Percentiles rank a stretch among this genome's conserved stretches.
These are phyloP conservation scores for Cygnus buccinator DNA, from an alignment of 2,113 vertebrate genomes.

Conservation along the genomic window DNA sequence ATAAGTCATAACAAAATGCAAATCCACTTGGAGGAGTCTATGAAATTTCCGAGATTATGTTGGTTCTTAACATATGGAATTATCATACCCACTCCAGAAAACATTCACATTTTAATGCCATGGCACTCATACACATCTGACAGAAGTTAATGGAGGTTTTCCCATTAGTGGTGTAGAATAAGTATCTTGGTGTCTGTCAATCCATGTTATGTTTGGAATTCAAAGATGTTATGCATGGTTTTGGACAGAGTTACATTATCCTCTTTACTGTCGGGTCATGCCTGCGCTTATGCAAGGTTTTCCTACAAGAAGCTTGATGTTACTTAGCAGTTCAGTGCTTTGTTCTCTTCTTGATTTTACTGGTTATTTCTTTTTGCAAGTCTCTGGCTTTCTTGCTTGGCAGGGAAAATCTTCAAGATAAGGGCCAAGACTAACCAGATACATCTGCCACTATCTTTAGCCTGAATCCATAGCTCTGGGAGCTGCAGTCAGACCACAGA, in stretches of 20 bases:
- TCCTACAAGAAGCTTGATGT: background rate
- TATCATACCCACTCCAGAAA: background rate
- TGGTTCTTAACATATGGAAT: background rate
- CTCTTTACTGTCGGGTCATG: background rate
- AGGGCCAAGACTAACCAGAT: background rate
- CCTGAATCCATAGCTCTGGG: background rate
- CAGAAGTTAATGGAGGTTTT: background rate
- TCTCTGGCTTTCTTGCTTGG: background rate
- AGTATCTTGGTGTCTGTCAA: background rate
- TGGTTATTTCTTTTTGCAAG: background rate
- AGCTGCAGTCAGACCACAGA: background rate
- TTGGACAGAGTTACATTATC: background rate
- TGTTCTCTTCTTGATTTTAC: background rate
- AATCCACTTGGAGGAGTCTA: background rate
- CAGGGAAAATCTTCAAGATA: background rate
- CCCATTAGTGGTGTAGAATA: background rate
- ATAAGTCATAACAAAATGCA: background rate
- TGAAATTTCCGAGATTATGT: background rate
- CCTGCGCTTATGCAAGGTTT: background rate
- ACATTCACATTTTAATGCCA: rapidly evolving
- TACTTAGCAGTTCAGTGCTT: background rate
- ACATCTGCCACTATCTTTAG: background rate
- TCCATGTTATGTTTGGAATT: background rate
- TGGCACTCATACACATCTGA: background rate
- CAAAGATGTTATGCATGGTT: background rate